A percentile compares a stretch with the other conserved stretches of the same genome.
Conservation (phyloP, 2,888 invertebrate species). For the Pandemis corylana region DNA sequence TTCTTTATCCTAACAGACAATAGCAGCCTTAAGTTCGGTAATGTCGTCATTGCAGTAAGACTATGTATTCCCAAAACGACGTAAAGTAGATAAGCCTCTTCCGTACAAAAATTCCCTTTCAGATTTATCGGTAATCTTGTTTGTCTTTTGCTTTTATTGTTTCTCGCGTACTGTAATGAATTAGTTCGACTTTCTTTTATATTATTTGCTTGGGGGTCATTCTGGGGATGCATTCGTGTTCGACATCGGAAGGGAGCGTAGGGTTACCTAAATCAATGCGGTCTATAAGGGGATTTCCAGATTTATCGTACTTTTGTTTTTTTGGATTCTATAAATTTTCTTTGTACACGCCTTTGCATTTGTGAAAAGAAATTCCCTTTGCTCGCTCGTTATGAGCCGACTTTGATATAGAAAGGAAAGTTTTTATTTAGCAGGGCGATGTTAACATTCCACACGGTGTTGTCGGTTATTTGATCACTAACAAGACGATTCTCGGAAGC, state of each 20-base stretch:
- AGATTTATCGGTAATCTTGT: slow-evolving; percentile 77
- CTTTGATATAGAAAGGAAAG: slow-evolving; percentile 73
- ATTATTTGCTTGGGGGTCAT: slow-evolving; percentile 74
- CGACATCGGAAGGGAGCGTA: slow-evolving; percentile 62
- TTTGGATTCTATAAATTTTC: slow-evolving; percentile 52
- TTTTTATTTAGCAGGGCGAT: slow-evolving; percentile 66
- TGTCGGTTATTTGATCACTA: slow-evolving; percentile 73
- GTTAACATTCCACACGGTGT: slow-evolving; percentile 71
- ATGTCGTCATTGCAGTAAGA: slow-evolving; percentile 71
- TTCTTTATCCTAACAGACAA: slow-evolving; percentile 78
- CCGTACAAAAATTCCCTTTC: slow-evolving; percentile 74
- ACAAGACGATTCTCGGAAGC: slow-evolving; percentile 75
- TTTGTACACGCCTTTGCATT: slow-evolving; percentile 51
- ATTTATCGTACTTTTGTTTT: slow-evolving; percentile 69
- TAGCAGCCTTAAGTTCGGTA: slow-evolving; percentile 70
- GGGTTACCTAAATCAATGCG: slow-evolving; percentile 73
- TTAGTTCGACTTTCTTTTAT: slow-evolving; percentile 68
- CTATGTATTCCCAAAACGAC: slow-evolving; percentile 76
- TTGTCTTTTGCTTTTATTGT: slow-evolving; percentile 76
- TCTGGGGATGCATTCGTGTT: slow-evolving; percentile 70
- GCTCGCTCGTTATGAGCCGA: slow-evolving; percentile 64
- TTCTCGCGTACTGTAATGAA: slow-evolving; percentile 73
- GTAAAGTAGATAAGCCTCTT: slow-evolving; percentile 74
- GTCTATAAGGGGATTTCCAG: slow-evolving; percentile 68
- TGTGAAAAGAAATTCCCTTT: slow-evolving; percentile 55